Base-by-base conservation (phyloP, 2,113 vertebrate genomes). In the Heterotis niloticus region DNA sequence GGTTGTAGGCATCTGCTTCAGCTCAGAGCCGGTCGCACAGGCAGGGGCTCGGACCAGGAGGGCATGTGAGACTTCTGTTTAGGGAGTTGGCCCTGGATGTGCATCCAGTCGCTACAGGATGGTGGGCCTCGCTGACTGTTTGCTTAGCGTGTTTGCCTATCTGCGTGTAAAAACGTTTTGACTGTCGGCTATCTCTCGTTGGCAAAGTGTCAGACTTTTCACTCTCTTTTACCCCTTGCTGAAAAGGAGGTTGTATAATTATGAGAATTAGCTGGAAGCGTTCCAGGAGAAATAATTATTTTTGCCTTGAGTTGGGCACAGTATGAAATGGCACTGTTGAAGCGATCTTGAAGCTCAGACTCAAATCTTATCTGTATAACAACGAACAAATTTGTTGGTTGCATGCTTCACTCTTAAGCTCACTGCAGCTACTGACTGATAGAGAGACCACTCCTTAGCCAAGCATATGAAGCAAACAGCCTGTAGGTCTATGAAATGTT, bases 1-100 rank as follows among this genome's bases (percentile, higher is more conserved):
- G 34, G 34, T 44, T 44, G 34, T 44, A 44, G 34, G 34, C 34
- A 44, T 44, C 88, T 92, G 90, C 24, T 12, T 28, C 7, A 28
- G 20, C 13, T 44, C 75, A 16, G 56, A 64, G 24, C 60, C 44
- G n/a, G 24, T 26, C 24, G 20, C 62, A 28, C 56, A 60, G 57
- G 24, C 14, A 62, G 60, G 24, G 20, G 17, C 23, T 54, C 44
- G 52, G 52, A 75, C n/a, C n/a, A n/a, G n/a, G n/a, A n/a, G n/a
- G 2, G 34, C 34, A 62, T 1, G 4, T 34, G 64, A 16, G 17
- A 7, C 28, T 13, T 14, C 62, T 65, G 4, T 3, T 51, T 29
- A 51, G 57, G 29, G 13, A 24, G 28, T 29, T 51, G 28, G 18
- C 17, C 26, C 28, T 76, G 64, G 16, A 76, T 3, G 3, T 18